A percentile compares a stretch with the other conserved stretches of the same genome.
phyloP scores from a whole-genome alignment of 35 echinoderm and acorn worm genomes.

The Apostichopus japonicus region DNA sequence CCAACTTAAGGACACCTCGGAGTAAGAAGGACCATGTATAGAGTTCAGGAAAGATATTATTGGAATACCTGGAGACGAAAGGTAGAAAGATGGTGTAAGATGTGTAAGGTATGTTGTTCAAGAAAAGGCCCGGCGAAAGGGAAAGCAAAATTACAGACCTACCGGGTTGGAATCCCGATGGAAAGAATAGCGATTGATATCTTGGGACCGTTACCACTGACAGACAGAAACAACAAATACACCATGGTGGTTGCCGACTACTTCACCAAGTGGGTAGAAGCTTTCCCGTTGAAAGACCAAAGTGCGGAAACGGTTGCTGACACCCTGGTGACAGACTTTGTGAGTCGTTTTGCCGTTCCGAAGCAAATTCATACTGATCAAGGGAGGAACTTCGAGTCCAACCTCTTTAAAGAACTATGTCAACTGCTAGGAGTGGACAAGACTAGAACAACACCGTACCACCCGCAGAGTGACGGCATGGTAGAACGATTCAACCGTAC shows the following conservation, averaged over 20 bases:
- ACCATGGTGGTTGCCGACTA: constrained; percentile 58
- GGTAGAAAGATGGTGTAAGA: neutral
- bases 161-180: constrained; percentile 52
- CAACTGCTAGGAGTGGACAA: constrained; percentile 54
- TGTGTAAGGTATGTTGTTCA: constrained; percentile 21
- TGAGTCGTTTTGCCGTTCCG: constrained; percentile 36
- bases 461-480: constrained; percentile 38
- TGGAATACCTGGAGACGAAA: constrained; percentile 32
- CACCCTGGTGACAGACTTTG: constrained; percentile 28
- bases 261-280: constrained; percentile 58
- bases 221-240: constrained; percentile 41
- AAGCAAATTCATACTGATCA: constrained; percentile 55
- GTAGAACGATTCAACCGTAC: constrained; percentile 55
- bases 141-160: neutral
- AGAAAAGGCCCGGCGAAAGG: neutral
- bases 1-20: constrained; percentile 43
- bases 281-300: constrained; percentile 48
- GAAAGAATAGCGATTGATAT: constrained; percentile 70
- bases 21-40: constrained; percentile 32
- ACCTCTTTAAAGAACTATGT: constrained; percentile 54
- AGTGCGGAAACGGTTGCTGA: constrained; percentile 59
- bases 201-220: constrained; percentile 8
- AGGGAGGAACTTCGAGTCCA: constrained; percentile 57
- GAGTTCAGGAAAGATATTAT: constrained; percentile 39
- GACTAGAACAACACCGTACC: constrained; percentile 28